Evolutionary conservation across 2,113 vertebrate genomes (phyloP), one percentile per base, ranked within the genome.

Genomic region (Pungitius pungitius): DNA sequence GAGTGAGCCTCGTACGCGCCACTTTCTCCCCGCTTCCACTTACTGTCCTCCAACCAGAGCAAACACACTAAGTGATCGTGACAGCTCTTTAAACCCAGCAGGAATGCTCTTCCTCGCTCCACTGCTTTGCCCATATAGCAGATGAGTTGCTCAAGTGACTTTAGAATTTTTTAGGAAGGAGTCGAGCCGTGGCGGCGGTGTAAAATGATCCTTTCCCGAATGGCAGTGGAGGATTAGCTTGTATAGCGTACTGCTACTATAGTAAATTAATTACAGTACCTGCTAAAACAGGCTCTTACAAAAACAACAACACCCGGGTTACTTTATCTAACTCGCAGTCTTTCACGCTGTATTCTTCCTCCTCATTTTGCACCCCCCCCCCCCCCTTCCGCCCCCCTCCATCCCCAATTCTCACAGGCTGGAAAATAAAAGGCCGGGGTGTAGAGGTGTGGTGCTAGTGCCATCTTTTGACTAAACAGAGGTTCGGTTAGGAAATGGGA

Each of bases 251-350:
- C 61, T 78, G 9, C 69, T 69, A 75, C 66, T 78, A 9, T 87
- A 75, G 76, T 85, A 82, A 89, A 91, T 88, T 77, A 87, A 68
- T 88, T 87, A 87, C 54, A 82, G 65, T 84, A 75, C 51, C 71
- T 69, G 66, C 75, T 76, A 85, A 86, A 85, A 67, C 68, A 54
- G 74, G 24, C 62, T 73, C 57, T 68, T 75, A 71, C n/a, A 37
- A 79, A n/a, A 35, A 35, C 33, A 85, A 78, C 61, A 73, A 65
- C 76, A 47, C 0, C 60, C 40, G 64, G 24, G 55, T 78, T 85
- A 79, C 52, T 73, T 57, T 85, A 69, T 75, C 49, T 61, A 27
- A 66, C 30, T 74, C 18, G 27, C 27, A 45, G 26, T 74, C 60
- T 72, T 51, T 68, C 8, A 45, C 7, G 56, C 54, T 77, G 63